Percentiles rank a stretch among this genome's conserved stretches.
Evolutionary conservation across 1,140 invertebrate species (phyloP).

Genomic region (Orchestia grillus): DNA sequence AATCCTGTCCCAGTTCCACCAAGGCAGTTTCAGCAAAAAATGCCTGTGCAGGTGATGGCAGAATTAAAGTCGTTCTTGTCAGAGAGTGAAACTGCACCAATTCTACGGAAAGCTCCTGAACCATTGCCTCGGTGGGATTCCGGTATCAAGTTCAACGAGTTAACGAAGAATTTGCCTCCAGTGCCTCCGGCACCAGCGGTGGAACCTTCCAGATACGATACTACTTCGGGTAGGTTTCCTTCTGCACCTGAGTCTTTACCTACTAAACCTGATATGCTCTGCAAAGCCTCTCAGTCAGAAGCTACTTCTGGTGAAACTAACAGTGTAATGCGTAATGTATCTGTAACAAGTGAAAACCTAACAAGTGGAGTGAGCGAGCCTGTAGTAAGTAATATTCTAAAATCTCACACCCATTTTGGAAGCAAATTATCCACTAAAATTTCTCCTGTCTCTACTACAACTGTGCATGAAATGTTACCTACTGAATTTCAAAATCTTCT

Average conservation of each 20-base stretch:
- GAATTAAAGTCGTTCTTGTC: slow-evolving; percentile 65
- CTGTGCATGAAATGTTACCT: slow-evolving; percentile 26
- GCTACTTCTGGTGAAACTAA: slow-evolving; percentile 37
- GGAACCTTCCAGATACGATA: neutral
- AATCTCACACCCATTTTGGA: slow-evolving; percentile 11
- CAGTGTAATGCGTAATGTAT: slow-evolving; percentile 47
- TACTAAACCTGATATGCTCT: slow-evolving; percentile 48
- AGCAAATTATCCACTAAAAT: neutral
- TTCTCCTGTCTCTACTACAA: neutral
- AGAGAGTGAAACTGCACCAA: slow-evolving; percentile 55
- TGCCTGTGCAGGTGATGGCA: slow-evolving; percentile 65
- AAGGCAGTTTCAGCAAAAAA: slow-evolving; percentile 63
- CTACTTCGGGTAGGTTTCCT: slow-evolving; percentile 8
- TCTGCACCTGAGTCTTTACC: slow-evolving; percentile 8
- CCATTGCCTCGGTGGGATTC: slow-evolving; percentile 64
- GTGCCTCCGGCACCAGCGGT: neutral
- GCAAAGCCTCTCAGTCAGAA: slow-evolving; percentile 35
- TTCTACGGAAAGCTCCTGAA: slow-evolving; percentile 60
- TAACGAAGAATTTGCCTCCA: slow-evolving; percentile 16
- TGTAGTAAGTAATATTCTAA: slow-evolving; percentile 46
- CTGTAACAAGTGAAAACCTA: slow-evolving; percentile 13
- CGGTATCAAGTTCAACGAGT: slow-evolving; percentile 48
- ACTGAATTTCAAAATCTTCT: slow-evolving; percentile 1
- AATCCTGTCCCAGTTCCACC: slow-evolving; percentile 58
- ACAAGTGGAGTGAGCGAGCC: slow-evolving; percentile 43